A percentile compares a stretch with the other conserved stretches of the same genome.
phyloP scores from a whole-genome alignment of 2,888 invertebrate genomes.

The Limenitis camilla region DNA sequence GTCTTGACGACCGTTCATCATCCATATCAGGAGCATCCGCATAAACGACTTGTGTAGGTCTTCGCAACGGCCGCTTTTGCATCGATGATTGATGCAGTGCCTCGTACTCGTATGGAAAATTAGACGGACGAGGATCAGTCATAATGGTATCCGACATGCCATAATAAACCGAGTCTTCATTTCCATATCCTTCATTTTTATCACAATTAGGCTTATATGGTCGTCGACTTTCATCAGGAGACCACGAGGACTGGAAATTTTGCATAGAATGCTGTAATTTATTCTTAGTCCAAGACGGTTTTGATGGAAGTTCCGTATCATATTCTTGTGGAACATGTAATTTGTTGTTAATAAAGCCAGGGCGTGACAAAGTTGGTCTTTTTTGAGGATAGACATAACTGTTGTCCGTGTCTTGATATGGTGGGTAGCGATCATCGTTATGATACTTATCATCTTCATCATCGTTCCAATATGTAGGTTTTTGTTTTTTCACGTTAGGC shows the following conservation, averaged over 20 bases:
- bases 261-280: conserved; percentile 48
- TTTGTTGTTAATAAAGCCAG: conserved; percentile 59
- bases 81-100: conserved; percentile 51
- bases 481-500: conserved; percentile 74
- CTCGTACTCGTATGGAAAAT: conserved; percentile 67
- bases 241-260: conserved; percentile 49
- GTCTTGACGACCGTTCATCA: conserved; percentile 73
- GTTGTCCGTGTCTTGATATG: conserved; percentile 42
- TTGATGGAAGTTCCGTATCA: conserved; percentile 56
- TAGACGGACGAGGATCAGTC: conserved; percentile 65
- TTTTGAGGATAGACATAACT: conserved; percentile 51
- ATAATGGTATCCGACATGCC: conserved; percentile 60
- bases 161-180: conserved; percentile 52
- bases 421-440: conserved; percentile 33
- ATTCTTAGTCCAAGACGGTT: conserved; percentile 49
- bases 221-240: conserved; percentile 56
- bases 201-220: conserved; percentile 65
- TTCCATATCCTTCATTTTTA: conserved; percentile 44
- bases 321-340: conserved; percentile 49
- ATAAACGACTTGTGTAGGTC: conserved; percentile 68
- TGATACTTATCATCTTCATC: conserved; percentile 48
- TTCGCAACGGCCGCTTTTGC: conserved; percentile 51
- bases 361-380: conserved; percentile 47
- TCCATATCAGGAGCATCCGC: conserved; percentile 58
- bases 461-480: conserved; percentile 61